Conservation (phyloP, 2,888 invertebrate species). For the Palloptera scutellata region DNA sequence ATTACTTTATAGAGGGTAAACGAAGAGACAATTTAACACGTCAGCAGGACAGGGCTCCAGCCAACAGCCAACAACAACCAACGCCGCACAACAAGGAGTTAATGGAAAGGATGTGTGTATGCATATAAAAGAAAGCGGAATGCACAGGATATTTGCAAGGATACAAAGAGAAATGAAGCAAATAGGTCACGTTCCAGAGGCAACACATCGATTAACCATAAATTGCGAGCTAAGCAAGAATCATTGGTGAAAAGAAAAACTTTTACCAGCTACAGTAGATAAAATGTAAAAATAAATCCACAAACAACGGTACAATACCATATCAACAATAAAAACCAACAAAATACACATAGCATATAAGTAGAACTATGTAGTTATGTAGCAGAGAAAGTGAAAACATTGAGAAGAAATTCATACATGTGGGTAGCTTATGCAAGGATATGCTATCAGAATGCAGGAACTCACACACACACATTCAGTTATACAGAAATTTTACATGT, state of each 20-base stretch:
- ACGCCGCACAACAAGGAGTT: neutral
- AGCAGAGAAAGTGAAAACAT: neutral
- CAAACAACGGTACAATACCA: conserved; percentile 8
- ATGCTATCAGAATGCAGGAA: too few relatives aligned
- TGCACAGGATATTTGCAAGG: too few relatives aligned
- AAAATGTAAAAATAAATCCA: conserved; percentile 26
- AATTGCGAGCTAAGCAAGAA: conserved; percentile 59
- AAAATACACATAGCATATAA: neutral
- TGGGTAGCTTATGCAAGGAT: neutral
- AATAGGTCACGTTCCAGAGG: conserved; percentile 56
- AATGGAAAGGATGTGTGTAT: neutral
- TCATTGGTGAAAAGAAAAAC: conserved; percentile 37
- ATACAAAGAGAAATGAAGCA: conserved; percentile 46
- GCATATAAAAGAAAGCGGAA: neutral
- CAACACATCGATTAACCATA: conserved; percentile 60
- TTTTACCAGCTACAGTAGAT: neutral
- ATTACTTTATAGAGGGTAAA: conserved; percentile 55
- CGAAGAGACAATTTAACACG: conserved; percentile 57
- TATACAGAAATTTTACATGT: too few relatives aligned
- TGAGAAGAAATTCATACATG: neutral
- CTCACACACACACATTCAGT: too few relatives aligned
- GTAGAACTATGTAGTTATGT: neutral
- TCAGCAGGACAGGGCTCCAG: conserved; percentile 48
- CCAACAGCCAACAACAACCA: neutral
- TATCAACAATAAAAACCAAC: neutral